Base-by-base conservation (phyloP, 23 tunicate species). In the Halocynthia aurantium region DNA sequence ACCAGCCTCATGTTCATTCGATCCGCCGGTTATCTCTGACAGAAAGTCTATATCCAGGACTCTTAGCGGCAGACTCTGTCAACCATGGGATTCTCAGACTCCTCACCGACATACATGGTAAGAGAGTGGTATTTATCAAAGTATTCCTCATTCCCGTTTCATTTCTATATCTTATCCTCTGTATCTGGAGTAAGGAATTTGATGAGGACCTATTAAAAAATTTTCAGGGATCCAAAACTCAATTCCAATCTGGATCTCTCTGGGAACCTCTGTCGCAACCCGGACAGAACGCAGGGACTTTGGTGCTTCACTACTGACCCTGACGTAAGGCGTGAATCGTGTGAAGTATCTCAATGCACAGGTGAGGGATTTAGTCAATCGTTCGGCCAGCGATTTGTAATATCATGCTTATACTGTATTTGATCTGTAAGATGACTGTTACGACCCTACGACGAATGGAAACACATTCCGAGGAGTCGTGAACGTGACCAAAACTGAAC, bases 261-360 rank as follows among this genome's bases (percentile, higher is more conserved):
- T 6, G 71, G 73, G 58, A 92, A 92, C 57, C 80, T 52, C 65
- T 92, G 98, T 63, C 74, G 98, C 22, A 92, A 86, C 55, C 91
- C 98, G 18, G 88, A 92, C 66, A 68, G 69, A 44, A 62, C 40
- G 8, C 65, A 49, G 7, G 56, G 98, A 51, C 98, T 92, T 21
- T 92, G 98, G 98, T 92, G 98, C 67, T 92, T 86, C 83, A 92
- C 98, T 0, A 83, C 92, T 10, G 77, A 92, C 58, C 88, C 80
- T 5, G 61, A 69, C 51, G 84, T 81, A 7, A 52, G 71, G 31
- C 83, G 92, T 88, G 88, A 83, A 17, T 69, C 44, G 44, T 31
- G 44, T 31, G 44, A 31, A 31, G 44, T 31, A n/a, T n/a, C 63
- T n/a, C 15, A n/a, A n/a, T 15, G 63, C 17, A 13, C n/a, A 58